Conservation (phyloP, 2,888 invertebrate species). For the Zonitis immaculata region DNA sequence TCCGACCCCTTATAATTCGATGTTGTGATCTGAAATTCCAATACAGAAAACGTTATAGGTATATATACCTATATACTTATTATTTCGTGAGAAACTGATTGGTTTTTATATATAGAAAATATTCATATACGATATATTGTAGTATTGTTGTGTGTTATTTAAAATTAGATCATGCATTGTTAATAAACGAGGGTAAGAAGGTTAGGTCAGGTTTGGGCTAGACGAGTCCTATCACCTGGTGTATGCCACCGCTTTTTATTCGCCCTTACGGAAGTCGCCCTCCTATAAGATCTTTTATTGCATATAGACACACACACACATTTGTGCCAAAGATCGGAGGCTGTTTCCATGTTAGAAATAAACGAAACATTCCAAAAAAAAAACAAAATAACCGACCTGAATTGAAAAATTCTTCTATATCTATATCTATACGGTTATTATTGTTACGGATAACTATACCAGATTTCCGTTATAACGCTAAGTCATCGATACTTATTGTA, state of each 20-base stretch:
- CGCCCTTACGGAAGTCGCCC: conserved; percentile 20
- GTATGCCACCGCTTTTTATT: conserved; percentile 1
- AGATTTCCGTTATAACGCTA: conserved; percentile 27
- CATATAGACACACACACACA: too few species aligned
- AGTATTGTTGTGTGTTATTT: conserved; percentile 44
- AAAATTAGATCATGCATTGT: conserved; percentile 48
- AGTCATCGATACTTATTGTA: conserved; percentile 6
- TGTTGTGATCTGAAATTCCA: neutral
- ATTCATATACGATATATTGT: conserved; percentile 38
- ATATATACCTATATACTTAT: too few species aligned
- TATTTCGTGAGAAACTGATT: conserved; percentile 28
- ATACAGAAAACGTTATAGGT: conserved; percentile 18
- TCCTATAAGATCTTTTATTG: conserved; percentile 19
- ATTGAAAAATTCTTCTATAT: conserved; percentile 31
- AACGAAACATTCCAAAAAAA: neutral
- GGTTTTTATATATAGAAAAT: conserved; percentile 36
- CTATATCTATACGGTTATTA: conserved; percentile 9
- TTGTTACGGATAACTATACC: conserved; percentile 26
- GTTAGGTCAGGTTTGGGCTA: conserved; percentile 39
- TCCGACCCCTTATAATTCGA: neutral
- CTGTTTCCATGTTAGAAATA: conserved; percentile 11
- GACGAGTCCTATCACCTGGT: conserved; percentile 39
- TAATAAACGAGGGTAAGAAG: conserved; percentile 32
- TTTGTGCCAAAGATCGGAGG: conserved; percentile 15
- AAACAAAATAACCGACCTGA: conserved; percentile 9